A percentile compares a stretch with the other conserved stretches of the same genome.
Conservation (phyloP, 2,797 vertebrate species). For the Chanos chanos region DNA sequence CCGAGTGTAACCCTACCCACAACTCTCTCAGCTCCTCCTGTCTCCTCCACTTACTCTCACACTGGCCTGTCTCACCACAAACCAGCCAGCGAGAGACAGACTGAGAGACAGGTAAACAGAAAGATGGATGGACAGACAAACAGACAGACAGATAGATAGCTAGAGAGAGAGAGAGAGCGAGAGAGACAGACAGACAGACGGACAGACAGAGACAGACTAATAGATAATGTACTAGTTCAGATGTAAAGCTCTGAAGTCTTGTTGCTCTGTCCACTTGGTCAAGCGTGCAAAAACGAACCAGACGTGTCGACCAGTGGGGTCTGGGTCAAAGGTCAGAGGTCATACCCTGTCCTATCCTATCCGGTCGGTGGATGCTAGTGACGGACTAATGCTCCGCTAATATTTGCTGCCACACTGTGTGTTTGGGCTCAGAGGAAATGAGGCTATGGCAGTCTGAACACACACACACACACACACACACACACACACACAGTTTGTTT, state of each 20-base stretch:
- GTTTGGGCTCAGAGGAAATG: conserved; percentile 13
- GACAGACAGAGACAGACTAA: no score
- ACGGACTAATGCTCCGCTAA: conserved; percentile 39
- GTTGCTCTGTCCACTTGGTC: conserved; percentile 32
- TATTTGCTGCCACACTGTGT: conserved; percentile 37
- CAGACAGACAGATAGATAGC: no score
- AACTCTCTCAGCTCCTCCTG: conserved; percentile 54
- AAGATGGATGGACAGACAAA: no score
- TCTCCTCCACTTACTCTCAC: conserved; percentile 53
- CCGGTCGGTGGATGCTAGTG: conserved; percentile 40
- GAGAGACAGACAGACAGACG: no score
- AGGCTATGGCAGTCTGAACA: no score
- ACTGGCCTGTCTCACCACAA: conserved; percentile 40
- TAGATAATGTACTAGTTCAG: no score
- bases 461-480: no score
- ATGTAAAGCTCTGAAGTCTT: no score
- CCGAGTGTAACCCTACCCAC: conserved; percentile 58
- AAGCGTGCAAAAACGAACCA: conserved; percentile 43
- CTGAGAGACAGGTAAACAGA: no score
- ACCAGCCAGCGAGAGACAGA: conserved; percentile 11
- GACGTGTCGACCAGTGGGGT: conserved; percentile 44
- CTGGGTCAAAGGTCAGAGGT: conserved; percentile 42
- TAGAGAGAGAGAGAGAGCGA: no score
- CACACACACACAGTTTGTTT: no score
- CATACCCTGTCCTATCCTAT: conserved; percentile 53